Evolutionary conservation across 1,140 invertebrate genomes (phyloP), one percentile per base, ranked within the genome.

Genomic region (Drosophila gunungcola): DNA sequence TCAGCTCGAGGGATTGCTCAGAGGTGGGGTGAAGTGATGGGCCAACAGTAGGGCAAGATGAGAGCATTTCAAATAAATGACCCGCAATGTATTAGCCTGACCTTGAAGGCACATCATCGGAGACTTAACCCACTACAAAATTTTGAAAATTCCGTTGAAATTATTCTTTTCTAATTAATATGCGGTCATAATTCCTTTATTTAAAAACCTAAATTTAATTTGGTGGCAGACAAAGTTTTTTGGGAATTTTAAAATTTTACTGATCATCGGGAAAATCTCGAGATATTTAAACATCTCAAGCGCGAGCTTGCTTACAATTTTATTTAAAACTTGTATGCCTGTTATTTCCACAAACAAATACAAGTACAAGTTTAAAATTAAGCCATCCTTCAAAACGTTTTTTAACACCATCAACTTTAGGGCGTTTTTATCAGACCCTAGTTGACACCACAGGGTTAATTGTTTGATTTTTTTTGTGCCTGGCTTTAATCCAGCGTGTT

Each of bases 21-120:
- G 27, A 1, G 34, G 12, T n/a, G 29, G 34, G 51, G 34, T 6
- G 3, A 12, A 1, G 38, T 9, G 34, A 29, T 10, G 46, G 38
- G 25, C 11, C 27, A 13, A 38, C 21, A 13, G 53, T 32, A 32
- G 32, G 46, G 39, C 51, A 21, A 41, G 67, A 57, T 56, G 67
- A 70, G 62, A 67, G 63, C 67, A 67, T 70, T 85, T 65, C 68
- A 86, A 86, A 83, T 88, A 86, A 86, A 86, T 86, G 75, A 72
- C 46, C 67, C 60, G 75, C 76, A 73, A 88, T 86, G 67, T 86
- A 83, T 86, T 88, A 69, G 65, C 27, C 57, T 82, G 63, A 56
- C 64, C 75, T 73, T 78, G 62, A 68, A 42, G 42, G 58, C 34
- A 25, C 55, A 51, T 29, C 16, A 1, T 13, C 4, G 4, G 11